A percentile compares a stretch with the other conserved stretches of the same genome.
Evolutionary conservation across 1,140 invertebrate genomes (phyloP).

Genomic region (Caenorhabditis brenneri): DNA sequence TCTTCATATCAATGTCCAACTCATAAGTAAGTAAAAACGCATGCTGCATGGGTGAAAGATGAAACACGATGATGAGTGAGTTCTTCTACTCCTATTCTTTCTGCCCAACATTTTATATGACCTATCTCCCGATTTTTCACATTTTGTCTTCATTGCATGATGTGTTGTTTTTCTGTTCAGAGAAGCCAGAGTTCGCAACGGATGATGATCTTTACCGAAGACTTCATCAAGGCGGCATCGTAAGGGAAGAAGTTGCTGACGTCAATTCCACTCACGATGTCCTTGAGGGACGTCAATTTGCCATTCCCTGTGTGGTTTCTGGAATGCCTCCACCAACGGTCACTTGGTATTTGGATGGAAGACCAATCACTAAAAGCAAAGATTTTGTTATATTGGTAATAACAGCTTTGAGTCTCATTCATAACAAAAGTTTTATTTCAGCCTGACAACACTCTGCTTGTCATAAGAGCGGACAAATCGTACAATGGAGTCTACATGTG

Average conservation of each 20-base stretch:
- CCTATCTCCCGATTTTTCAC: constrained; percentile 29
- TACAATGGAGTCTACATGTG: constrained; percentile 72
- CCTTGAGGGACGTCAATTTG: constrained; percentile 16
- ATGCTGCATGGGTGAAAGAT: constrained; percentile 35
- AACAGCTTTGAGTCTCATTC: not conserved
- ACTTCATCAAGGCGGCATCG: not conserved
- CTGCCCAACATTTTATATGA: constrained; percentile 28
- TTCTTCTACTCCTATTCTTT: constrained; percentile 44
- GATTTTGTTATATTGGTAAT: constrained; percentile 69
- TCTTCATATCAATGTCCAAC: constrained; percentile 70
- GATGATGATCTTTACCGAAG: not conserved
- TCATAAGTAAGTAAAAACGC: constrained; percentile 71
- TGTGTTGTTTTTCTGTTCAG: constrained; percentile 45
- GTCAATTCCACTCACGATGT: constrained; percentile 16
- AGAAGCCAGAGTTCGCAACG: constrained; percentile 49
- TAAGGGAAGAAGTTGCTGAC: not conserved
- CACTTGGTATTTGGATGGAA: constrained; percentile 61
- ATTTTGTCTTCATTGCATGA: constrained; percentile 42
- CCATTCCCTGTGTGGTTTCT: constrained; percentile 35
- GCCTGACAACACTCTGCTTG: constrained; percentile 72
- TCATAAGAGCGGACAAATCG: constrained; percentile 70
- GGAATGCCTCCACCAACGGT: constrained; percentile 71
- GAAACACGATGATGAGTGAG: constrained; percentile 20
- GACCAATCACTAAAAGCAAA: constrained; percentile 66
- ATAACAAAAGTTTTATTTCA: constrained; percentile 55